Evolutionary conservation across 1,140 invertebrate genomes (phyloP), one percentile per base, ranked within the genome.

Genomic region (Microplitis mediator): DNA sequence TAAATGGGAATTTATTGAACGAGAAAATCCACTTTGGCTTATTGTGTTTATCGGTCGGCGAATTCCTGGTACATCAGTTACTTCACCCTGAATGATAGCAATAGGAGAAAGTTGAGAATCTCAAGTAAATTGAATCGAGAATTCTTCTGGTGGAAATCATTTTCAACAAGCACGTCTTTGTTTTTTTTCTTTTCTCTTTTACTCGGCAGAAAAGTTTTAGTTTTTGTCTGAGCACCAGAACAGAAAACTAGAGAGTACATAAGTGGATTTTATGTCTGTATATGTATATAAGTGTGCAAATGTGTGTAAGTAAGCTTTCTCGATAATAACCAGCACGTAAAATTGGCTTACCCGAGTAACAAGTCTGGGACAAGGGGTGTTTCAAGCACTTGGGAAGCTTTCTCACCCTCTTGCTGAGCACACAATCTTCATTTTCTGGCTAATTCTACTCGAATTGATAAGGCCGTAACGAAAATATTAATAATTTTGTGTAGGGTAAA

Each of bases 41-140:
- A 73, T 73, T 73, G 71, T 73, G 71, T 73, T 73, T 73, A 67
- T 50, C 58, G 65, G 64, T 61, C 58, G 56, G 56, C 54, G 65
- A 69, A 36, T 68, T 63, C 45, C 61, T 35, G n/a, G 34, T 16
- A 64, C 62, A 64, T 50, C 32, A 61, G 35, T 63, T 56, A 34
- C 32, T 69, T 50, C 35, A 68, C 71, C 50, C 14, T 65, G 32
- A 36, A 58, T 64, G n/a, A 13, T 35, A 61, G 32, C 34, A 67
- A 39, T 65, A 73, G 63, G 62, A 68, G 32, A 58, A 73, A 73
- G 54, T 65, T 45, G 39, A 35, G 35, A 73, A 9, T 45, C 39
- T 45, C 11, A 9, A 45, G 39, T 45, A 45, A 61, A 73, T 73
- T 73, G 65, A 52, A 73, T 73, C 39, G n/a, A 11, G 62, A 16